phyloP scores from a whole-genome alignment of 2,113 vertebrate species.

The Gambusia holbrooki region DNA sequence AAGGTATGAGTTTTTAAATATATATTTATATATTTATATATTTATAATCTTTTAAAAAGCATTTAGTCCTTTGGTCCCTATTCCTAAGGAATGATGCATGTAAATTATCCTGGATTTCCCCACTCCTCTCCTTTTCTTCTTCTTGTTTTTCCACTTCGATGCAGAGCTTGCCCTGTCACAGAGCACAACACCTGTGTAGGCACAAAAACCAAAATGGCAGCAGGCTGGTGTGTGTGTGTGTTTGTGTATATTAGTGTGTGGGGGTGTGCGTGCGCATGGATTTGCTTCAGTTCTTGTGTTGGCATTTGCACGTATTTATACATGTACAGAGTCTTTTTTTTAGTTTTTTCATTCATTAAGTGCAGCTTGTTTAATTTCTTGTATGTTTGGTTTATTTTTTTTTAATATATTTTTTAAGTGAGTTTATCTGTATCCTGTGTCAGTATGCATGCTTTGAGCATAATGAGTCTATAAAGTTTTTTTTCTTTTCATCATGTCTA shows the following conservation, averaged over 20 bases:
- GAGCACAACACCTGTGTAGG: constrained; percentile 84
- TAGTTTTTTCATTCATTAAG: constrained; percentile 21
- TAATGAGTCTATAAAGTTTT: constrained; percentile 83
- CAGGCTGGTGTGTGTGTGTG: constrained; percentile 83
- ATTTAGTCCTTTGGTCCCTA: constrained; percentile 88
- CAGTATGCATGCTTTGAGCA: constrained; percentile 84
- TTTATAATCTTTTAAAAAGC: constrained; percentile 86
- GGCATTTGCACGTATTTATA: constrained; percentile 79
- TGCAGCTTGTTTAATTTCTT: constrained; percentile 65
- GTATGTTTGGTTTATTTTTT: constrained; percentile 70
- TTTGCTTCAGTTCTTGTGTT: constrained; percentile 75
- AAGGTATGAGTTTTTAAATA: constrained; percentile 84
- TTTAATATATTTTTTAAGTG: constrained; percentile 47
- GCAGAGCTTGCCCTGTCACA: constrained; percentile 82
- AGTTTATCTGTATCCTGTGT: constrained; percentile 74
- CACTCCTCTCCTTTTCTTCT: constrained; percentile 58
- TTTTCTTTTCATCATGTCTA: constrained; percentile 72
- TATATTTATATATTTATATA: constrained; percentile 85
- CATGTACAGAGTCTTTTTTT: constrained; percentile 73
- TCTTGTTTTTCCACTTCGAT: constrained; percentile 63
- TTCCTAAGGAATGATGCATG: constrained; percentile 88
- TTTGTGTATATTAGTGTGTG: constrained; percentile 63
- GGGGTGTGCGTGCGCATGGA: constrained; percentile 36
- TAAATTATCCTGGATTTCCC: constrained; percentile 86
- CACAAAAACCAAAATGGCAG: constrained; percentile 88